Evolutionary conservation across 1,140 invertebrate genomes (phyloP), one percentile per base, ranked within the genome.

Genomic region (Ooceraea biroi): DNA sequence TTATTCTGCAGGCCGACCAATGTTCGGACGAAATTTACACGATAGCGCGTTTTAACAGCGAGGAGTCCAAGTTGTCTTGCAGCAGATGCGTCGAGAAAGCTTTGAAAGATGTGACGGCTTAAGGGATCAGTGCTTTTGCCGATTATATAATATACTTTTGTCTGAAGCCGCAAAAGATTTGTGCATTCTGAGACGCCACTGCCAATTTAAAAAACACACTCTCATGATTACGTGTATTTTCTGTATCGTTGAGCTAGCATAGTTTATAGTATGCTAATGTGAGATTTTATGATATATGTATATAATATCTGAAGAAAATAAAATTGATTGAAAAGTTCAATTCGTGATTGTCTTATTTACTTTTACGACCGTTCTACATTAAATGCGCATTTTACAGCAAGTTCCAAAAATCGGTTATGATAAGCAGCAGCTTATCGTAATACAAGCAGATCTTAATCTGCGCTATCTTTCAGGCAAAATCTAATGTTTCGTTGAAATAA

Each of bases 391-490:
- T 19, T 55, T n/a, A 4, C 36, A 30, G 11, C 14, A 52, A 36
- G 8, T 55, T 55, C 8, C 27, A 0, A 19, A 36, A 55, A 71
- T 19, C 25, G n/a, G 19, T 50, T 71, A 36, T 1, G 27, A 71
- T 71, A 52, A 52, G 4, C 50, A 11, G 27, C 10, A n/a, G 12
- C 68, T 71, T 71, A 71, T 71, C 68, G n/a, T 69, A 3, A 19
- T 27, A 14, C 41, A 48, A 46, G 46, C 50, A 17, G 25, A 69
- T 69, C 50, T 50, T 68, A 50, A n/a, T 27, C 17, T 27, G 10
- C n/a, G 27, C 27, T 71, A 71, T 71, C 68, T 71, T 5, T 71
- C 14, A 25, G 25, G 50, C 50, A 71, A 71, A 71, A 71, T 71
- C n/a, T 71, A 71, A 19, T n/a, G 19, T 10, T 11, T 36, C 30